phyloP scores from a whole-genome alignment of 2,888 invertebrate species.

The Pyralis farinalis region DNA sequence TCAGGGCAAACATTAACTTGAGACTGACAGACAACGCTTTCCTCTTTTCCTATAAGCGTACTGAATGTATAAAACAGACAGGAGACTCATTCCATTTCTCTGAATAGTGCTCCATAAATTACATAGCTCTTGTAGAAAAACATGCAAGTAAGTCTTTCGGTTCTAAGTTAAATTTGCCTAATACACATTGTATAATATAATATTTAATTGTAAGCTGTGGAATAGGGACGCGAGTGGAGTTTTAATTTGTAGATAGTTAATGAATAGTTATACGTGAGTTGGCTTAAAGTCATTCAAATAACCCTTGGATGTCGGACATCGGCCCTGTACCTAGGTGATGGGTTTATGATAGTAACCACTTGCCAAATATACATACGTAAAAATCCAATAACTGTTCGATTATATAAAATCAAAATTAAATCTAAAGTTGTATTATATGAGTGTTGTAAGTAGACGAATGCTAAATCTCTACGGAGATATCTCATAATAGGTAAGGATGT shows the following conservation, averaged over 20 bases:
- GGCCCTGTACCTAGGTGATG: constrained; percentile 42
- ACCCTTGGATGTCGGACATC: constrained; percentile 54
- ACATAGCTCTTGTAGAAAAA: too few species aligned
- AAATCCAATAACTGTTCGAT: constrained; percentile 35
- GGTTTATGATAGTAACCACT: constrained; percentile 53
- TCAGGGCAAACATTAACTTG: too few species aligned
- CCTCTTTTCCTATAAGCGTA: too few species aligned
- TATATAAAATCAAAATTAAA: constrained; percentile 29
- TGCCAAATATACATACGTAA: constrained; percentile 75
- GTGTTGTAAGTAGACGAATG: constrained; percentile 51
- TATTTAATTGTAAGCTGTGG: constrained; percentile 12
- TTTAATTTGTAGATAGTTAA: constrained; percentile 54
- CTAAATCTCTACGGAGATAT: constrained; percentile 55
- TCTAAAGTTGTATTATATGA: constrained; percentile 44
- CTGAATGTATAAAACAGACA: too few species aligned
- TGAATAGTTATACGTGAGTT: constrained; percentile 36
- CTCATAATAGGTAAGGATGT: constrained; percentile 63
- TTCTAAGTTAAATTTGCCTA: neutral
- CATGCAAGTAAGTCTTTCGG: neutral
- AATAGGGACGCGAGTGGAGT: constrained; percentile 20
- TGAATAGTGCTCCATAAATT: too few species aligned
- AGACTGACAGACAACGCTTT: neutral
- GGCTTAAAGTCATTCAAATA: constrained; percentile 62
- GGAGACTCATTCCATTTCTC: too few species aligned
- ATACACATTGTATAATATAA: constrained; percentile 8